Evolutionary conservation across 2,113 vertebrate genomes (phyloP).

Genomic region (human (Homo sapiens)): GRCh38 chr12:111588001-111588500

Average conservation of each 20-base stretch:
- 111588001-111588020: too few relatives aligned
- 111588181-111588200: too few relatives aligned
- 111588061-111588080: too few relatives aligned
- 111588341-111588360: slow-evolving; percentile 42
- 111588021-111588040: too few relatives aligned
- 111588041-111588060: too few relatives aligned
- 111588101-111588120: too few relatives aligned
- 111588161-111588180: too few relatives aligned
- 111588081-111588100: too few relatives aligned
- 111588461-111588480: background rate
- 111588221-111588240: slow-evolving; percentile 39
- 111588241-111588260: background rate
- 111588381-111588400: background rate
- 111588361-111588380: background rate
- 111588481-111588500: background rate
- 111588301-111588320: background rate
- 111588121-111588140: too few relatives aligned
- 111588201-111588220: background rate
- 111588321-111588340: background rate
- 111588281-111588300: background rate
- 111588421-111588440: background rate
- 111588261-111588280: background rate
- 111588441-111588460: background rate
- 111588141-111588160: too few relatives aligned
- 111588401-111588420: background rate